These are phyloP conservation scores for Chelon auratus DNA, from an alignment of 2,797 vertebrate species.

Conservation along the genomic window DNA sequence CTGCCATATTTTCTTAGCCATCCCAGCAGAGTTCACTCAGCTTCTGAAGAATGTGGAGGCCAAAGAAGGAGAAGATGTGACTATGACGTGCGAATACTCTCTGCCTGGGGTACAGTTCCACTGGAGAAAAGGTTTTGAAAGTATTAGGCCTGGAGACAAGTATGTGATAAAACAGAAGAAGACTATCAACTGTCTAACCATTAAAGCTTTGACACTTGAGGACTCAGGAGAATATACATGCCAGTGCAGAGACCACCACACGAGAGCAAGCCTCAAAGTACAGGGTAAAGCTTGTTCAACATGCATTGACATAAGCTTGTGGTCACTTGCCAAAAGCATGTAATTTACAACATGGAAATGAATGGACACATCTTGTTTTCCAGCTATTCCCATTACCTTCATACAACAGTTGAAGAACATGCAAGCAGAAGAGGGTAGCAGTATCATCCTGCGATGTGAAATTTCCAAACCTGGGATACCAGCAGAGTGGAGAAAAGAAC, in stretches of 20 bases:
- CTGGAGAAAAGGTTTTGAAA: constrained; percentile 85
- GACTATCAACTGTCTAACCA: constrained; percentile 81
- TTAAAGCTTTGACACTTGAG: constrained; percentile 81
- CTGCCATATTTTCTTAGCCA: constrained; percentile 73
- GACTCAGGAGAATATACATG: constrained; percentile 79
- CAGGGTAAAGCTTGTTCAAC: constrained; percentile 63
- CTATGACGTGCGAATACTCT: constrained; percentile 86
- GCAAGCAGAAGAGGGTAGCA: constrained; percentile 81
- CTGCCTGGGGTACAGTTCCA: constrained; percentile 79
- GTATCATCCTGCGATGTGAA: constrained; percentile 84
- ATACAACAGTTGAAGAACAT: constrained; percentile 78
- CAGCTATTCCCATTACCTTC: constrained; percentile 83
- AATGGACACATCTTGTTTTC: not conserved
- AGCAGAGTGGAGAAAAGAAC: constrained; percentile 81
- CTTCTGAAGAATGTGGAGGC: constrained; percentile 81
- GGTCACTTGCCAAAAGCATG: no score
- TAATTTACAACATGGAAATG: not conserved
- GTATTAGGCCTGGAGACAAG: constrained; percentile 82
- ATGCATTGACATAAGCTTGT: not conserved
- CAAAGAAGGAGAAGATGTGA: constrained; percentile 80
- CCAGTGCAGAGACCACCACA: constrained; percentile 80
- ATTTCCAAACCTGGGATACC: constrained; percentile 83
- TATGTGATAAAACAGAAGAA: constrained; percentile 86
- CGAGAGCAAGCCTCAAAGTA: constrained; percentile 78
- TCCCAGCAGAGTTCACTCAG: constrained; percentile 87